Evolutionary conservation across 2,888 invertebrate genomes (phyloP).

Genomic region (Cataglyphis rosenhaueri): DNA sequence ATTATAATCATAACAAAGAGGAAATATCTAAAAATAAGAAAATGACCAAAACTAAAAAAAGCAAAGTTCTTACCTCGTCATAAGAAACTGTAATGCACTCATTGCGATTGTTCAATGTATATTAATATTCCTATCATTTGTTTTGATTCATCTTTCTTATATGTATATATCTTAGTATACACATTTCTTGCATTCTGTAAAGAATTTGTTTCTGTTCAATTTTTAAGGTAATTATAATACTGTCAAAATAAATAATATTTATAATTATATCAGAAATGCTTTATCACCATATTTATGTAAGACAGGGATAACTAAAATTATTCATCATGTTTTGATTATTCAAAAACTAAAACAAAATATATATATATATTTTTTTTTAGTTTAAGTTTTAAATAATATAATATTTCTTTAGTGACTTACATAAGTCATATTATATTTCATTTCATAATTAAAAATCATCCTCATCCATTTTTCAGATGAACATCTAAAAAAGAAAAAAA

Average conservation of each 20-base stretch:
- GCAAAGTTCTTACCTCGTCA: background rate
- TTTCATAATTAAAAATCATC: background rate
- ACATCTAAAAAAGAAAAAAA: background rate
- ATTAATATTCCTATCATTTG: background rate
- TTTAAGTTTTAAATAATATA: too few species aligned
- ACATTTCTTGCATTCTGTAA: background rate
- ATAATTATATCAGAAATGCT: constrained; percentile 71
- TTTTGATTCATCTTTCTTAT: background rate
- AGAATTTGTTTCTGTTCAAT: background rate
- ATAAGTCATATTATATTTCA: background rate
- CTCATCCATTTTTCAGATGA: background rate
- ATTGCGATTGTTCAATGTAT: background rate
- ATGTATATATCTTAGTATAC: background rate
- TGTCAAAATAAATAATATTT: background rate
- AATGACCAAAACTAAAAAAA: background rate
- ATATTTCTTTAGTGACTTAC: constrained; percentile 12
- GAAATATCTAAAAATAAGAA: background rate
- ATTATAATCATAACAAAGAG: constrained; percentile 73
- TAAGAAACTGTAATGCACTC: background rate
- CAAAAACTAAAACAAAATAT: background rate
- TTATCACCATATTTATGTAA: constrained; percentile 79
- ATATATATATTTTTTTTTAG: background rate
- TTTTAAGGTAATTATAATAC: background rate
- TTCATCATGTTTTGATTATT: constrained; percentile 69
- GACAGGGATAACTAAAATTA: constrained; percentile 83